Conservation (phyloP, 2,113 vertebrate genomes). For the Odontesthes bonariensis region DNA sequence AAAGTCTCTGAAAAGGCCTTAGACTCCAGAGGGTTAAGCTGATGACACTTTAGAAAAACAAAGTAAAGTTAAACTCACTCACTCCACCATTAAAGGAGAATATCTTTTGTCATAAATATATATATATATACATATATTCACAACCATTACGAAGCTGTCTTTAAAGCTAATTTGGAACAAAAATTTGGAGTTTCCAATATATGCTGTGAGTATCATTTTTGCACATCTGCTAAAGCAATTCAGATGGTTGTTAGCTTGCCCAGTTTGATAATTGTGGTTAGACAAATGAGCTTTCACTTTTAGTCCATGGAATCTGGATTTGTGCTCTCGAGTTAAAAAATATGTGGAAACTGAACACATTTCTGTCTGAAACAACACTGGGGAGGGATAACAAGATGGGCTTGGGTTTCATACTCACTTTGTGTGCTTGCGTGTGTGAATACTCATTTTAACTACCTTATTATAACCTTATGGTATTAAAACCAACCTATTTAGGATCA, state of each 20-base stretch:
- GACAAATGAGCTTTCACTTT: slow-evolving; percentile 56
- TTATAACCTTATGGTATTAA: neutral
- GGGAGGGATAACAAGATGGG: slow-evolving; percentile 29
- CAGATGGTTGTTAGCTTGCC: slow-evolving; percentile 32
- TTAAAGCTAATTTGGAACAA: slow-evolving; percentile 26
- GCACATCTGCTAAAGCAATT: slow-evolving; percentile 68
- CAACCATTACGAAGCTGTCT: slow-evolving; percentile 21
- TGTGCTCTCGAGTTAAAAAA: slow-evolving; percentile 33
- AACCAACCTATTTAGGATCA: neutral
- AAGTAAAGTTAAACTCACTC: neutral
- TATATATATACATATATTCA: neutral
- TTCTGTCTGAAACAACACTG: slow-evolving; percentile 56
- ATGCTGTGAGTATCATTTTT: slow-evolving; percentile 57
- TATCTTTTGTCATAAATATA: no score
- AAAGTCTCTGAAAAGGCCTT: no score
- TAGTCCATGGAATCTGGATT: slow-evolving; percentile 50
- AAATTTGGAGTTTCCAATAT: slow-evolving; percentile 46
- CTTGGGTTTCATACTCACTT: slow-evolving; percentile 26
- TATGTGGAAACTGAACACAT: slow-evolving; percentile 36
- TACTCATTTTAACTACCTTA: neutral
- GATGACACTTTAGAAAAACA: slow-evolving; percentile 11
- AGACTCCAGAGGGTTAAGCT: no score
- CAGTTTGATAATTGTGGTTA: slow-evolving; percentile 54
- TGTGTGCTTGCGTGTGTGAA: slow-evolving; percentile 9
- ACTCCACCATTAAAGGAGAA: neutral